These are phyloP conservation scores for Drosophila erecta DNA, from an alignment of 1,140 invertebrate species.

Conservation along the genomic window DNA sequence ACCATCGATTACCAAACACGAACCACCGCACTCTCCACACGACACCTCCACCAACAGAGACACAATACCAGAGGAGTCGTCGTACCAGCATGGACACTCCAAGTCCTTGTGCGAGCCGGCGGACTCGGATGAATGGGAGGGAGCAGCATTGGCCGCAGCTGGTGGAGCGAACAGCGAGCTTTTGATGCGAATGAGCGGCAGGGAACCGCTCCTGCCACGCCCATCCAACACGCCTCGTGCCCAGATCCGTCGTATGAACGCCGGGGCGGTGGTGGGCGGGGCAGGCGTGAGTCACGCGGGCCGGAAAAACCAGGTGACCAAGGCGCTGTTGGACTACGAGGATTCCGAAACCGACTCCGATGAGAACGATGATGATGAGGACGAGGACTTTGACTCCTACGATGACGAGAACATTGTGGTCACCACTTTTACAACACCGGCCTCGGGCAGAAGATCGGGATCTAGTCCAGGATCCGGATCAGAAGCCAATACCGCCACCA, in stretches of 20 bases:
- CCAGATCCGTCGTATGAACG: conserved; percentile 74
- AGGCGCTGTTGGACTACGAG: conserved; percentile 71
- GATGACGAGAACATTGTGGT: conserved; percentile 83
- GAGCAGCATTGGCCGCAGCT: conserved; percentile 50
- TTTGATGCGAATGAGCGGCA: conserved; percentile 49
- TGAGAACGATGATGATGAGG: conserved; percentile 80
- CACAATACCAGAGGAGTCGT: conserved; percentile 84
- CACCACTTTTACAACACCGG: conserved; percentile 72
- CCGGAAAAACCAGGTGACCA: conserved; percentile 73
- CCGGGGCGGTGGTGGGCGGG: conserved; percentile 60
- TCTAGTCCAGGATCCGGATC: conserved; percentile 37
- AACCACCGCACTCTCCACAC: conserved; percentile 33
- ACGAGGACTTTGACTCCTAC: conserved; percentile 82
- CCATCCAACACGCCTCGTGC: conserved; percentile 71
- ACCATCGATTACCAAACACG: conserved; percentile 32
- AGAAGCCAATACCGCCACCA: conserved; percentile 26
- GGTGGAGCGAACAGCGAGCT: conserved; percentile 53
- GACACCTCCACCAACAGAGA: conserved; percentile 70
- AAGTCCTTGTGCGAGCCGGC: conserved; percentile 80
- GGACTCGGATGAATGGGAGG: conserved; percentile 77
- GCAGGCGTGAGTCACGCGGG: conserved; percentile 50
- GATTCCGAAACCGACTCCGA: conserved; percentile 72
- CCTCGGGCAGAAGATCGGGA: conserved; percentile 45
- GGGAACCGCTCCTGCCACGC: conserved; percentile 76
- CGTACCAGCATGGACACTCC: conserved; percentile 77